Percentiles rank a stretch among this genome's conserved stretches.
phyloP scores from a whole-genome alignment of 2,888 invertebrate species.

The Sthenelais limicola region DNA sequence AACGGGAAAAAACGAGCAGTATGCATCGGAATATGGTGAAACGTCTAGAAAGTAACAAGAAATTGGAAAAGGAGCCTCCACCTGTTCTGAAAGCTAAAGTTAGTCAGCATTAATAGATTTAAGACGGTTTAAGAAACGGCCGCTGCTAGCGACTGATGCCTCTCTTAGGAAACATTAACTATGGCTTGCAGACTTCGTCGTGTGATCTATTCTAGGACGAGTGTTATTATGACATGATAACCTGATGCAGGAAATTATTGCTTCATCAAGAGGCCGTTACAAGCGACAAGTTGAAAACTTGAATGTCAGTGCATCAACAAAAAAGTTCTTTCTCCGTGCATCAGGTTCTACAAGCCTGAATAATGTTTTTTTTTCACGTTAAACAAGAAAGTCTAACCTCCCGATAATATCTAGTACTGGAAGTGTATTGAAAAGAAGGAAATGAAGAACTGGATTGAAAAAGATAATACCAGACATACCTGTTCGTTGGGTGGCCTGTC shows the following conservation, averaged over 20 bases:
- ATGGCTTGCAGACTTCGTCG: slow-evolving; percentile 31
- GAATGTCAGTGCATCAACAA: slow-evolving; percentile 23
- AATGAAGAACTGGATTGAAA: no score
- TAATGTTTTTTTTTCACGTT: slow-evolving; percentile 15
- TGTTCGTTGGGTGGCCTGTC: no score
- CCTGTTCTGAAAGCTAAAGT: slow-evolving; percentile 48
- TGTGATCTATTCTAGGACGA: not conserved
- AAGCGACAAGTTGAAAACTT: slow-evolving; percentile 25
- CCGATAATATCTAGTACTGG: no score
- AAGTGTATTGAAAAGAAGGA: no score
- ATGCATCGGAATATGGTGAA: slow-evolving; percentile 63
- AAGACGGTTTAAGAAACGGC: not conserved
- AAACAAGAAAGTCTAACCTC: not conserved
- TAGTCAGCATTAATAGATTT: slow-evolving; percentile 52
- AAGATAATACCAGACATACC: no score
- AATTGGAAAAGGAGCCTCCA: slow-evolving; percentile 65
- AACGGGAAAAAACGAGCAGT: slow-evolving; percentile 48
- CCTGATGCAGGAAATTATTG: no score
- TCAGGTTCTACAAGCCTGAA: slow-evolving; percentile 21
- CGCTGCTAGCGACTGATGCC: no score
- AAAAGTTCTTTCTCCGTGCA: slow-evolving; percentile 11
- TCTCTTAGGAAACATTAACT: no score
- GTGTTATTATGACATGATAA: slow-evolving; percentile 4
- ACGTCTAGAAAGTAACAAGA: slow-evolving; percentile 63
- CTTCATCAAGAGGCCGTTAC: no score